These are phyloP conservation scores for Hypocryptadius cinnamomeus DNA, from an alignment of 2,113 vertebrate species.

Conservation along the genomic window DNA sequence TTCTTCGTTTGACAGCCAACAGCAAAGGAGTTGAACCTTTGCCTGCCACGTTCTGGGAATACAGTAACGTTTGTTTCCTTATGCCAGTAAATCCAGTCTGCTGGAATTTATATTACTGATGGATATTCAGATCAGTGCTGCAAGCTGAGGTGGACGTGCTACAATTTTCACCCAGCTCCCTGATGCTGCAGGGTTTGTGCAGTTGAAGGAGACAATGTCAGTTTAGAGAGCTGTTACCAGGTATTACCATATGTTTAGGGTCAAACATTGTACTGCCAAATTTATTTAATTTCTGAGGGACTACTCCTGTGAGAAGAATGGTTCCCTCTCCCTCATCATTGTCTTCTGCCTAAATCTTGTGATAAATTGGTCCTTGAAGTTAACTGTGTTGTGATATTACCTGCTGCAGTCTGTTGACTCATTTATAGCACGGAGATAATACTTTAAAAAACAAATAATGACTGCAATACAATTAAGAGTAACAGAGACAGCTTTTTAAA, in stretches of 20 bases:
- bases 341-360: not conserved
- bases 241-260: not conserved
- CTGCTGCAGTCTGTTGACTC: not conserved
- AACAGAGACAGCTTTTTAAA: not conserved
- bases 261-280: not conserved
- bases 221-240: not conserved
- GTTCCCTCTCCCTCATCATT: not conserved
- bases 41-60: not conserved
- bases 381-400: not conserved
- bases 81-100: not conserved
- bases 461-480: not conserved
- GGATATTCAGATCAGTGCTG: not conserved
- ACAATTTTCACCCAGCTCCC: not conserved
- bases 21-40: not conserved
- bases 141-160: not conserved
- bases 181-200: not conserved
- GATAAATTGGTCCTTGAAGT: not conserved
- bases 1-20: not conserved
- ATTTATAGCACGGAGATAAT: not conserved
- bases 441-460: not conserved
- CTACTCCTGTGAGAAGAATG: not conserved
- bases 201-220: accelerated
- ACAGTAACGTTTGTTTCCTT: not conserved
- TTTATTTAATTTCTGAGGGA: not conserved
- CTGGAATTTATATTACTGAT: not conserved